Percentiles rank a stretch among this genome's conserved stretches.
These are phyloP conservation scores for Copsychus sechellarum DNA, from an alignment of 2,113 vertebrate species.

Conservation along the genomic window DNA sequence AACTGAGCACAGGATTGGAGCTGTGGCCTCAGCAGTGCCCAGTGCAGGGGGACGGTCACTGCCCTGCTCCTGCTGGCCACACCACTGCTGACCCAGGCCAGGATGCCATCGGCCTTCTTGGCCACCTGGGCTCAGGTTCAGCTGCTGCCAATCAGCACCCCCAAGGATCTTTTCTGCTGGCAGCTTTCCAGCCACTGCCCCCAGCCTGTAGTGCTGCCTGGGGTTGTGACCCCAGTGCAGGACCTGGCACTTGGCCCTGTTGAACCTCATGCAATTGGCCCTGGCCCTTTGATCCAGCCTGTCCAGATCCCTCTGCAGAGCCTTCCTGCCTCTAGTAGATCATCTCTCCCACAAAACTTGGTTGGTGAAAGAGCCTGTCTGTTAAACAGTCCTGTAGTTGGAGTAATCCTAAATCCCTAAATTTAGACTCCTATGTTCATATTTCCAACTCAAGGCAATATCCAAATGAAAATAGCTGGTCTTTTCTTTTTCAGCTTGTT, in stretches of 20 bases:
- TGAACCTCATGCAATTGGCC: not conserved
- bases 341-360: not conserved
- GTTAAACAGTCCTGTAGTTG: not conserved
- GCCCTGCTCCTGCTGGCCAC: too few relatives aligned
- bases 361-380: not conserved
- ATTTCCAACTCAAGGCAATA: not conserved
- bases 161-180: too few relatives aligned
- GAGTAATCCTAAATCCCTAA: not conserved
- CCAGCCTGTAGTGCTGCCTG: accelerated
- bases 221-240: not conserved
- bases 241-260: accelerated
- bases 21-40: not conserved
- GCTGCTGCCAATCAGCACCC: too few relatives aligned
- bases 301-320: not conserved
- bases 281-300: not conserved
- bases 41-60: not conserved
- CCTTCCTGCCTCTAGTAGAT: not conserved
- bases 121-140: too few relatives aligned
- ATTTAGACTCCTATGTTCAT: not conserved
- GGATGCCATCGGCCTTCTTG: too few relatives aligned
- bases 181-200: not conserved
- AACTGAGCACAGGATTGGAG: too few relatives aligned
- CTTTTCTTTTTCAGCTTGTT: not conserved
- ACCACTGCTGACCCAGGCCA: too few relatives aligned
- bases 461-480: not conserved